These are phyloP conservation scores for Theristicus caerulescens DNA, from an alignment of 2,113 vertebrate species.

Conservation along the genomic window DNA sequence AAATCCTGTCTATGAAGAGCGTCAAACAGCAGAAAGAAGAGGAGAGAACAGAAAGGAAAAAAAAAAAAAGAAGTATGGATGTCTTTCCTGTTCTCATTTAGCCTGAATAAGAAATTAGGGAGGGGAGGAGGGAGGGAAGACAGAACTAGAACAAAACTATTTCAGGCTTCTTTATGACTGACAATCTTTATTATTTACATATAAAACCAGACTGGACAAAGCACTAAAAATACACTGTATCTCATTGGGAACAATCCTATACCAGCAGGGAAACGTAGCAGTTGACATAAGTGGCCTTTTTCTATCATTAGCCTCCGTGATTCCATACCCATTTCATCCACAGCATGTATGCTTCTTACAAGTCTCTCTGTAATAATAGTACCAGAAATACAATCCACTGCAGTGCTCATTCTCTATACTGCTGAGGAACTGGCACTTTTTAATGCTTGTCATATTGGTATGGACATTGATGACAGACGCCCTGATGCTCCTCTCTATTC, in stretches of 20 bases:
- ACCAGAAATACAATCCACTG: slow-evolving; percentile 49
- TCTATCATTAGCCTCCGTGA: slow-evolving; percentile 55
- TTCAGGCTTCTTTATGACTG: slow-evolving; percentile 22
- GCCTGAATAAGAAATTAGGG: slow-evolving; percentile 26
- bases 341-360: slow-evolving; percentile 56
- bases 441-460: background rate
- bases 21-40: background rate
- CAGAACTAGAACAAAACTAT: slow-evolving; percentile 40
- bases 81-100: slow-evolving; percentile 45
- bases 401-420: background rate
- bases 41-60: background rate
- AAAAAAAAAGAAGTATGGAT: background rate
- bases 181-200: slow-evolving; percentile 53
- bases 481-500: background rate
- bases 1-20: background rate
- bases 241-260: slow-evolving; percentile 9
- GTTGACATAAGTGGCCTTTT: slow-evolving; percentile 56
- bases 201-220: slow-evolving; percentile 53
- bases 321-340: slow-evolving; percentile 49
- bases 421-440: slow-evolving; percentile 14
- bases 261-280: slow-evolving; percentile 32
- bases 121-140: background rate
- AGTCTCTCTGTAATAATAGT: slow-evolving; percentile 52
- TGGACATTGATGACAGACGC: background rate
- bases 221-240: slow-evolving; percentile 25